phyloP scores from a whole-genome alignment of 2,113 vertebrate species.

The Acrocephalus kingi region DNA sequence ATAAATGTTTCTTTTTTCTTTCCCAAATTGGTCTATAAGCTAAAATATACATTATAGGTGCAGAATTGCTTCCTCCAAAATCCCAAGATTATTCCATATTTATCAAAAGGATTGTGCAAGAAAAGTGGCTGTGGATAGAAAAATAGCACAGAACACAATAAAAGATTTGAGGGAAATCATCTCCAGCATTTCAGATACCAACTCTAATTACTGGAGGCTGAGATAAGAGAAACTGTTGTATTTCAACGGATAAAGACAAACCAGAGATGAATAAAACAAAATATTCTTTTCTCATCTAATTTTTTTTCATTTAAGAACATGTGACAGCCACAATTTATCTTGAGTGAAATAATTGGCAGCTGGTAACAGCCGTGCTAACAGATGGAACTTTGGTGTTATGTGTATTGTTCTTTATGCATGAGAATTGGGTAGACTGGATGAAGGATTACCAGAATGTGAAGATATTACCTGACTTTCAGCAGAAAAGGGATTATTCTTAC shows the following conservation, averaged over 20 bases:
- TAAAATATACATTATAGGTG: not conserved
- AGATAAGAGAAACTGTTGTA: not conserved
- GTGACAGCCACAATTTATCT: not conserved
- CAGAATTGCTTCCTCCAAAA: constrained; percentile 17
- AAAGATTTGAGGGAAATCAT: not conserved
- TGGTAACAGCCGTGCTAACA: not conserved
- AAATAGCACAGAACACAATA: not conserved
- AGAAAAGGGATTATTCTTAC: not conserved
- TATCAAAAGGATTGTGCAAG: not conserved
- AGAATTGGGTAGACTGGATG: not conserved
- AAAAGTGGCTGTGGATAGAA: not conserved
- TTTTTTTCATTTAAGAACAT: not conserved
- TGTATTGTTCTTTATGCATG: not conserved
- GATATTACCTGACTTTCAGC: not conserved
- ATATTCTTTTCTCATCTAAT: not conserved
- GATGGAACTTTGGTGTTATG: not conserved
- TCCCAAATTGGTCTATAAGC: not conserved
- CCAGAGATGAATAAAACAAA: not conserved
- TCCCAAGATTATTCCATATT: not conserved
- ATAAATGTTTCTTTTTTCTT: not conserved
- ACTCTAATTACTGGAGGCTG: not conserved
- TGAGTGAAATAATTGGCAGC: not conserved
- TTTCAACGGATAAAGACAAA: constrained; percentile 19
- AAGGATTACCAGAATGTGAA: not conserved
- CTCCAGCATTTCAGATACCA: not conserved